A percentile compares a stretch with the other conserved stretches of the same genome.
phyloP scores from a whole-genome alignment of 1,140 invertebrate genomes.

The Saccostrea echinata region DNA sequence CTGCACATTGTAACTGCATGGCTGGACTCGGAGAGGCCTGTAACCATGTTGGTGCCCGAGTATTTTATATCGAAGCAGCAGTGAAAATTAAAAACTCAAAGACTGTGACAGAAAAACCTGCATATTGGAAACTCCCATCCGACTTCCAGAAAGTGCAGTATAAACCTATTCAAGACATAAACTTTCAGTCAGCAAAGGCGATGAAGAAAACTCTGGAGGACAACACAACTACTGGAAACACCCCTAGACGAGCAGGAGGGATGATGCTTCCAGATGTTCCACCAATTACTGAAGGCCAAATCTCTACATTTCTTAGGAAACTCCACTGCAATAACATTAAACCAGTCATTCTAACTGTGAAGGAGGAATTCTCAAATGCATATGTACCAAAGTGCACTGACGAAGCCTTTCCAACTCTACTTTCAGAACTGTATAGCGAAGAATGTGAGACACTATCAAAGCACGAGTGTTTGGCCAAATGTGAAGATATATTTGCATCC shows the following conservation, averaged over 20 bases:
- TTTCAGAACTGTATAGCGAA: too few relatives aligned
- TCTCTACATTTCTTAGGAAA: neutral
- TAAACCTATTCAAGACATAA: neutral
- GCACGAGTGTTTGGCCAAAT: too few relatives aligned
- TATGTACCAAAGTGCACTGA: neutral
- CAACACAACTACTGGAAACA: neutral
- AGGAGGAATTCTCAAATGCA: neutral
- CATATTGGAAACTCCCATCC: slow-evolving; percentile 60
- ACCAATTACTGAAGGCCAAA: neutral
- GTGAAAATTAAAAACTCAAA: slow-evolving; percentile 49
- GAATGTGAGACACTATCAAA: too few relatives aligned
- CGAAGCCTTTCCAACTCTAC: too few relatives aligned
- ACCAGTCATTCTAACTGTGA: neutral
- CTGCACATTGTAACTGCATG: neutral
- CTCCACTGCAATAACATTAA: neutral
- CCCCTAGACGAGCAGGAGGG: neutral
- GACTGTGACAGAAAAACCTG: slow-evolving; percentile 61
- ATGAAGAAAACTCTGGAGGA: neutral
- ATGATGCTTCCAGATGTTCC: neutral
- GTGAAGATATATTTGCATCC: too few relatives aligned
- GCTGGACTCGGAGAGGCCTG: slow-evolving; percentile 65
- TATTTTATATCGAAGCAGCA: slow-evolving; percentile 58
- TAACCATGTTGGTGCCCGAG: slow-evolving; percentile 60
- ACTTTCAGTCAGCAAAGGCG: neutral
- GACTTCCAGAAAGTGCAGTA: neutral